Base-by-base conservation (phyloP, 2,797 vertebrate species). In the Helicolenus hilgendorfi region DNA sequence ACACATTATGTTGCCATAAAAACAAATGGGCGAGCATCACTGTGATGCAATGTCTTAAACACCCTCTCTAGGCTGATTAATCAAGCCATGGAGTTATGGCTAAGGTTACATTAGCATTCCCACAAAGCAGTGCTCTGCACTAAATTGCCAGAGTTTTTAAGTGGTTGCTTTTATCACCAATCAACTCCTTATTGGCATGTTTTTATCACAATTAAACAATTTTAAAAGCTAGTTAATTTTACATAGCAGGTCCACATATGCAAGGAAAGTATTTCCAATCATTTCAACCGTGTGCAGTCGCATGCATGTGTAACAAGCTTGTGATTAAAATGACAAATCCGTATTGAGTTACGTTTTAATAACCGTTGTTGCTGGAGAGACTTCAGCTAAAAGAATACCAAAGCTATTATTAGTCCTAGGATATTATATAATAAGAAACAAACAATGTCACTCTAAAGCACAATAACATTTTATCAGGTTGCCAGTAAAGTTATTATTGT, bases 1-100 rank as follows among this genome's bases (percentile, higher is more conserved):
- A 92, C 92, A 95, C 91, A 94, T 96, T 92, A 94, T 92, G 92
- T 81, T 84, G 67, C 87, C 81, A 86, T 95, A 94, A 95, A 96
- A 94, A 82, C 86, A 88, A 95, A 94, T 91, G 67, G 84, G 8
- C 38, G 59, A 72, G 76, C 89, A 87, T 93, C 88, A 74, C 80
- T 84, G 74, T 59, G 81, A 86, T 79, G 86, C 80, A 76, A 55
- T 26, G 11, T 84, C 81, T 91, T 93, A 89, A 96, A 93, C 35
- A 70, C 71, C 58, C 92, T 90, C 88, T 85, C 63, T 56, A 49
- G 77, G 49, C 63, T 83, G 87, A 94, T 94, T 90, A 89, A 93
- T 94, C 81, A 92, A 89, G 60, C 58, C 59, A 20, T 60, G 63
- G 72, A 81, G 41, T 92, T 90, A 92, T 20, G 29, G 77, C 86